Conservation (phyloP, 2,888 invertebrate species). For the Drosophila hamatofila region DNA sequence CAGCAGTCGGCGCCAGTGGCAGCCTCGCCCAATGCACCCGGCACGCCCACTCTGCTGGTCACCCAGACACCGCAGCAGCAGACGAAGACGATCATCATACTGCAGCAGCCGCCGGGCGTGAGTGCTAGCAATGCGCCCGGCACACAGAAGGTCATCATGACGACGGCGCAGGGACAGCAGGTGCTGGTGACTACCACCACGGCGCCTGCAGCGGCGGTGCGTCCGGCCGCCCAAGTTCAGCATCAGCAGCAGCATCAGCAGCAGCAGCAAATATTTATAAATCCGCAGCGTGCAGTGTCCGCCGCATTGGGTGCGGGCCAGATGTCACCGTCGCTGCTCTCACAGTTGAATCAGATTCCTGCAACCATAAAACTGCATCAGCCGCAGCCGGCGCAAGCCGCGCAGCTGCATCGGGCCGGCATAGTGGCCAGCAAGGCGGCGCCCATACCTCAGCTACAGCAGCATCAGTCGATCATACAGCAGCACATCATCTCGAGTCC, state of each 20-base stretch:
- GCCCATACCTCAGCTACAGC: conserved; percentile 87
- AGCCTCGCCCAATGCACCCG: conserved; percentile 86
- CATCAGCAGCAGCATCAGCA: conserved; percentile 43
- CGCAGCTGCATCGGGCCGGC: conserved; percentile 44
- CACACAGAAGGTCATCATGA: conserved; percentile 87
- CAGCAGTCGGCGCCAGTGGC: conserved; percentile 87
- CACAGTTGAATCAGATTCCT: conserved; percentile 84
- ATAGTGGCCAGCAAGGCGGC: conserved; percentile 51
- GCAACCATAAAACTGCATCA: conserved; percentile 86
- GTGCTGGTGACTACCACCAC: conserved; percentile 87
- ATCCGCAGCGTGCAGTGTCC: conserved; percentile 63
- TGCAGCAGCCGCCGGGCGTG: conserved; percentile 87
- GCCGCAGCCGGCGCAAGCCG: conserved; percentile 66
- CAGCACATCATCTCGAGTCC: conserved; percentile 83
- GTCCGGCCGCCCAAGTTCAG: conserved; percentile 24
- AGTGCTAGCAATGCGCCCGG: conserved; percentile 64
- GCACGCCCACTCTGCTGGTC: conserved; percentile 87
- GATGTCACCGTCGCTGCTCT: conserved; percentile 82
- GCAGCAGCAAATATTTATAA: conserved; percentile 58
- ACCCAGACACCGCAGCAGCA: conserved; percentile 90
- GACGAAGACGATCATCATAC: conserved; percentile 90
- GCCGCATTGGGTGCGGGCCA: conserved; percentile 87
- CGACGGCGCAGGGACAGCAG: conserved; percentile 88
- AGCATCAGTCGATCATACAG: conserved; percentile 83
- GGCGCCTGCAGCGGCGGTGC: conserved; percentile 57